Conservation (phyloP, 2,113 vertebrate genomes). For the Sinocyclocheilus anshuiensis region DNA sequence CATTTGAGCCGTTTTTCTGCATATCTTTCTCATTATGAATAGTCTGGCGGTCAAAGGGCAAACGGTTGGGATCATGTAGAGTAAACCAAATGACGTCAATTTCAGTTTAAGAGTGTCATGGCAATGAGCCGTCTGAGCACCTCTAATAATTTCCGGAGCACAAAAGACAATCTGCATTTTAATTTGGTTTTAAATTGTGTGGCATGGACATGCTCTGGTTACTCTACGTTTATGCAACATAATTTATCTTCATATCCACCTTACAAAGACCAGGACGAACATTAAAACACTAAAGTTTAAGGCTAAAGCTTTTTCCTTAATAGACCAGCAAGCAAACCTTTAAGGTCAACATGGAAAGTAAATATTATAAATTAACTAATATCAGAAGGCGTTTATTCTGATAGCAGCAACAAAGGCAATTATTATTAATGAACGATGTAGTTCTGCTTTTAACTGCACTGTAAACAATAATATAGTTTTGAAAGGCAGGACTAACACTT, state of each 20-base stretch:
- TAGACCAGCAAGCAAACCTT: slow-evolving; percentile 9
- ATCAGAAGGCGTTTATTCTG: slow-evolving; percentile 25
- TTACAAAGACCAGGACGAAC: slow-evolving; percentile 7
- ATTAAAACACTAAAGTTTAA: background rate
- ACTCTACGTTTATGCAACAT: slow-evolving; percentile 47
- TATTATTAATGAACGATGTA: slow-evolving; percentile 8
- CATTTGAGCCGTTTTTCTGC: background rate
- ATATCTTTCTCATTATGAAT: slow-evolving; percentile 18
- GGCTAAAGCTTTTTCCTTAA: background rate
- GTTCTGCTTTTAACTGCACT: background rate
- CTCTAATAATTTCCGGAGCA: slow-evolving; percentile 34
- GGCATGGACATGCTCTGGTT: slow-evolving; percentile 40
- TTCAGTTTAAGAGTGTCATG: slow-evolving; percentile 14
- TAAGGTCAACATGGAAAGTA: slow-evolving; percentile 35
- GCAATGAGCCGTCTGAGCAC: slow-evolving; percentile 14
- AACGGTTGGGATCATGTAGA: slow-evolving; percentile 27
- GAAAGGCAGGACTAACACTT: background rate
- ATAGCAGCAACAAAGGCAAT: background rate
- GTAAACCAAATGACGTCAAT: slow-evolving; percentile 34
- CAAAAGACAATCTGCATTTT: slow-evolving; percentile 50
- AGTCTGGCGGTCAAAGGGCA: slow-evolving; percentile 31
- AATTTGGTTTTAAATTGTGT: slow-evolving; percentile 32
- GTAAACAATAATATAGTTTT: slow-evolving; percentile 24
- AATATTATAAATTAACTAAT: slow-evolving; percentile 38
- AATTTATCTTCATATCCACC: slow-evolving; percentile 38